These are phyloP conservation scores for Apteryx mantelli DNA, from an alignment of 2,113 vertebrate genomes.

Conservation along the genomic window DNA sequence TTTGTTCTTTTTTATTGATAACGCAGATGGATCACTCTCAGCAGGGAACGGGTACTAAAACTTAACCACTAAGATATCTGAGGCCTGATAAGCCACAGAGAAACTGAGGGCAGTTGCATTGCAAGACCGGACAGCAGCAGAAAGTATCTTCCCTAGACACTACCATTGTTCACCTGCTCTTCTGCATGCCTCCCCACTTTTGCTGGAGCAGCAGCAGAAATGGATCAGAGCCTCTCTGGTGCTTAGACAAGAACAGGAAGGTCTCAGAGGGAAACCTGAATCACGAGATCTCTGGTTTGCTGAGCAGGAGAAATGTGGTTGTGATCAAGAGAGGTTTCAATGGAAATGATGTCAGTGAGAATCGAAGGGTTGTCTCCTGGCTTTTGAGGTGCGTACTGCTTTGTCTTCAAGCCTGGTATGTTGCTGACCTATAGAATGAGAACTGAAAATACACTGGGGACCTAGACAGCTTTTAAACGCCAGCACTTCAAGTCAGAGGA, in stretches of 20 bases:
- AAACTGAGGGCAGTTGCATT: neutral
- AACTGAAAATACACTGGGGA: neutral
- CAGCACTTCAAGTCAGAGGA: neutral
- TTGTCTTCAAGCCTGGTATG: fast-evolving
- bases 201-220: neutral
- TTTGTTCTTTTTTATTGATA: neutral
- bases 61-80: neutral
- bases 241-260: neutral
- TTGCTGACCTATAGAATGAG: neutral
- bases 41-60: neutral
- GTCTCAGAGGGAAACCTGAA: neutral
- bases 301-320: neutral
- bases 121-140: neutral
- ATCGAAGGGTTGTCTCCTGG: neutral
- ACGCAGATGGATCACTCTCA: neutral
- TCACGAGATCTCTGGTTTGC: fast-evolving
- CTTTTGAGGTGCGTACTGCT: neutral
- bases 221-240: neutral
- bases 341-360: neutral
- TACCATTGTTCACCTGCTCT: fast-evolving
- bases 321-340: neutral
- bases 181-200: neutral
- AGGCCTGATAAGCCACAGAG: neutral
- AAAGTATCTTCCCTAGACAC: neutral
- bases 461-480: neutral